Evolutionary conservation across 2,797 vertebrate genomes (phyloP), one percentile per base, ranked within the genome.

Genomic region (Pseudochirops cupreus): DNA sequence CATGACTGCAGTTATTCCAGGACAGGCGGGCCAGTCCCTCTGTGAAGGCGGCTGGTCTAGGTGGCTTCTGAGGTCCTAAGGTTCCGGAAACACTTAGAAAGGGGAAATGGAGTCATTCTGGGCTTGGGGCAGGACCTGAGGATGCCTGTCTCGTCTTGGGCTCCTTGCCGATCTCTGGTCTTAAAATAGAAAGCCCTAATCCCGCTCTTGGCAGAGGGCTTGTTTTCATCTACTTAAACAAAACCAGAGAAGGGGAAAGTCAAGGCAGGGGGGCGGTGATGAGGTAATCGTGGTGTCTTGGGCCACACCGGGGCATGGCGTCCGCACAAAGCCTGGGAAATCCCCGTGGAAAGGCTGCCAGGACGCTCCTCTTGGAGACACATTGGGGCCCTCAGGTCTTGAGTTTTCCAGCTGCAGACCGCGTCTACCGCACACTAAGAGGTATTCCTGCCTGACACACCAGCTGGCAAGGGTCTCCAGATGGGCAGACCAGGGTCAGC

Each of bases 121-220:
- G 3, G 33, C 56, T 96, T 94, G 62, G 1, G 0, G 93, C 90
- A 91, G 95, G 91, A 54, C 93, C 96, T 93, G 96, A 92, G 94
- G 31, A 95, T 91, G 95, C 95, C 4, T 92, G 94, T 90, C 93
- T 98, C 97, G 95, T 98, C 98, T 98, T 97, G 98, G 96, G 96
- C 96, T 58, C 93, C 96, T 92, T 94, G 54, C 92, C 98, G 96
- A 98, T 97, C 54, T 93, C 59, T 96, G 89, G 18, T 98, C 74
- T 96, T 96, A 98, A 98, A 98, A 98, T 96, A 97, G 96, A 96
- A 91, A 0, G 56, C 56, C 96, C 52, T 95, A 93, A 96, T 97
- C 98, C 90, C 93, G 96, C 29, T 39, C 91, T 94, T 93, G 93
- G 95, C 58, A 2, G 94, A 33, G n/a, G 94, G 33, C 94, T 96